Evolutionary conservation across 2,888 invertebrate genomes (phyloP).

Genomic region (Eucera pruinosa): DNA sequence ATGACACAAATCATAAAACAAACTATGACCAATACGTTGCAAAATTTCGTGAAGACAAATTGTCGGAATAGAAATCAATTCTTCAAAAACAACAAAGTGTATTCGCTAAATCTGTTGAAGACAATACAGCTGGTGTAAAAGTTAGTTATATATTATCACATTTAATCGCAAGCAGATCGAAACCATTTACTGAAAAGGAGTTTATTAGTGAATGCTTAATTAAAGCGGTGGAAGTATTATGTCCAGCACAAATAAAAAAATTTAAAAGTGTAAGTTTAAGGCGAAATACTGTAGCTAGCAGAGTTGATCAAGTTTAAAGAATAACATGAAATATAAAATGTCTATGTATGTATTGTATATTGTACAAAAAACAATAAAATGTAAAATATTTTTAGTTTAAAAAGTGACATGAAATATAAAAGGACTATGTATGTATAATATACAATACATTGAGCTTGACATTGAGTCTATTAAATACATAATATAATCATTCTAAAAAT

Average conservation of each 20-base stretch:
- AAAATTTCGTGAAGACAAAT: no score
- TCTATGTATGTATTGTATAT: no score
- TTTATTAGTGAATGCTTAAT: neutral
- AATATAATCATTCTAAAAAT: constrained; percentile 10
- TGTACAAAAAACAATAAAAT: neutral
- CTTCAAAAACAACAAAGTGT: no score
- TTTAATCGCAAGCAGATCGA: constrained; percentile 9
- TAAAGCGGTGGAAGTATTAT: no score
- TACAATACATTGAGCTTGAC: neutral
- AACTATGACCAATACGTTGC: constrained; percentile 19
- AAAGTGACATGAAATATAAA: constrained; percentile 5
- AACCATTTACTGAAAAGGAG: constrained; percentile 11
- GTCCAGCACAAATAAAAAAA: no score
- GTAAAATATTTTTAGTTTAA: constrained; percentile 12
- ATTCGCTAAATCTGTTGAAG: neutral
- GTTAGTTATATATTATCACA: no score
- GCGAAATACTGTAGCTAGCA: no score
- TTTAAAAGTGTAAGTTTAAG: no score
- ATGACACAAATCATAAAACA: constrained; percentile 30
- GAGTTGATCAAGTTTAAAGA: no score
- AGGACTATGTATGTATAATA: constrained; percentile 11
- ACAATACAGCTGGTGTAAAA: neutral
- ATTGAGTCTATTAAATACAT: constrained; percentile 7
- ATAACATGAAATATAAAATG: no score
- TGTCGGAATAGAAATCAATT: no score